These are phyloP conservation scores for Blastobasis lacticolella DNA, from an alignment of 2,888 invertebrate species.

Conservation along the genomic window DNA sequence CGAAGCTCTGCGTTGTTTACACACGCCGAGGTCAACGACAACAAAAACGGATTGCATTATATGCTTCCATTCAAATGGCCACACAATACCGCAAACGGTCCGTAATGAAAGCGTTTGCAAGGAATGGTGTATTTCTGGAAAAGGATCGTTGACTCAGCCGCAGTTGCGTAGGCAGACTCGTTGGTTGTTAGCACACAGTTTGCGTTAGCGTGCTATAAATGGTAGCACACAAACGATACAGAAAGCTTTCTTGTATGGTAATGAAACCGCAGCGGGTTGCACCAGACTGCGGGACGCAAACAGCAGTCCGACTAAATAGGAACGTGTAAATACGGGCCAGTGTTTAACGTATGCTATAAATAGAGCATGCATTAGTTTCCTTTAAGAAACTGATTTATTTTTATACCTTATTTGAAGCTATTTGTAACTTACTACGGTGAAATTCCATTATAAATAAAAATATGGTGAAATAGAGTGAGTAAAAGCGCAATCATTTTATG, in stretches of 20 bases:
- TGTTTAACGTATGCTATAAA: too few relatives aligned
- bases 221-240: slow-evolving; percentile 18
- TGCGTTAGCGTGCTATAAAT: slow-evolving; percentile 16
- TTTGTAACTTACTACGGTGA: too few relatives aligned
- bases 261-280: slow-evolving; percentile 25
- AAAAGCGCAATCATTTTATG: too few relatives aligned
- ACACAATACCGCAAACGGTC: slow-evolving; percentile 7
- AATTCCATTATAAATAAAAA: too few relatives aligned
- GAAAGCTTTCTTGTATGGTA: slow-evolving; percentile 28
- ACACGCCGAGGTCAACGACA: slow-evolving; percentile 28
- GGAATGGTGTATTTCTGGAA: slow-evolving; percentile 20
- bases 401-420: too few relatives aligned
- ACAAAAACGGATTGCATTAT: slow-evolving; percentile 28
- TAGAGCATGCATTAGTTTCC: too few relatives aligned
- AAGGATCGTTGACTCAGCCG: slow-evolving; percentile 36
- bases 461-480: too few relatives aligned
- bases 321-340: too few relatives aligned
- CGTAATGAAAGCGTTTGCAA: slow-evolving; percentile 22
- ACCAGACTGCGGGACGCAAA: slow-evolving; percentile 12
- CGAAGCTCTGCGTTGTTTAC: slow-evolving; percentile 23
- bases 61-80: slow-evolving; percentile 14
- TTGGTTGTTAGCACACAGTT: slow-evolving; percentile 20
- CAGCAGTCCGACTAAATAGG: too few relatives aligned
- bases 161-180: slow-evolving; percentile 33
- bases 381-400: too few relatives aligned